These are phyloP conservation scores for Macrotrachela quadricornifera DNA, from an alignment of 1,140 invertebrate genomes.

Conservation along the genomic window DNA sequence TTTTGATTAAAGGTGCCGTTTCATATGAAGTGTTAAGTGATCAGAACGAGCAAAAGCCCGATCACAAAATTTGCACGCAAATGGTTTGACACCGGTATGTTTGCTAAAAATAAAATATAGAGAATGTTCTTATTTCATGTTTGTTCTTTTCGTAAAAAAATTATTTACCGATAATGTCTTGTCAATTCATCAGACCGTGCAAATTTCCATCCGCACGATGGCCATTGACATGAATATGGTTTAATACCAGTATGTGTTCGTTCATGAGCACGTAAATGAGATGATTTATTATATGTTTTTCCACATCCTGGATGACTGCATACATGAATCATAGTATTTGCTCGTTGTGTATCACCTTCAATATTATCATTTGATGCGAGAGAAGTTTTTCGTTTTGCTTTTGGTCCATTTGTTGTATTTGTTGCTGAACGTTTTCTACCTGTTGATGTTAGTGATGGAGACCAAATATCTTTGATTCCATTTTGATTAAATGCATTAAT, in stretches of 20 bases:
- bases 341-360: background rate
- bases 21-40: slow-evolving; percentile 75
- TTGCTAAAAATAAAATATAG: background rate
- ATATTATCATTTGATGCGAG: too few relatives aligned
- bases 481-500: too few relatives aligned
- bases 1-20: background rate
- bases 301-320: slow-evolving; percentile 38
- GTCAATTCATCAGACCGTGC: slow-evolving; percentile 69
- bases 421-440: too few relatives aligned
- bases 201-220: slow-evolving; percentile 72
- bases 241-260: slow-evolving; percentile 50
- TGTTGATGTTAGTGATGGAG: too few relatives aligned
- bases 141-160: too few relatives aligned
- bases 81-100: slow-evolving; percentile 52
- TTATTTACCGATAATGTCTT: slow-evolving; percentile 44
- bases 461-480: too few relatives aligned
- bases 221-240: slow-evolving; percentile 73
- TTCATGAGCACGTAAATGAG: slow-evolving; percentile 46
- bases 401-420: too few relatives aligned
- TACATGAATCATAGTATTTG: background rate
- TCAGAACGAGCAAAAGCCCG: slow-evolving; percentile 74
- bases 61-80: slow-evolving; percentile 83
- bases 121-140: too few relatives aligned
- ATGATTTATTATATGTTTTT: slow-evolving; percentile 50
- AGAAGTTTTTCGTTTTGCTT: too few relatives aligned